phyloP scores from a whole-genome alignment of 2,113 vertebrate species.

The Rutilus rutilus region DNA sequence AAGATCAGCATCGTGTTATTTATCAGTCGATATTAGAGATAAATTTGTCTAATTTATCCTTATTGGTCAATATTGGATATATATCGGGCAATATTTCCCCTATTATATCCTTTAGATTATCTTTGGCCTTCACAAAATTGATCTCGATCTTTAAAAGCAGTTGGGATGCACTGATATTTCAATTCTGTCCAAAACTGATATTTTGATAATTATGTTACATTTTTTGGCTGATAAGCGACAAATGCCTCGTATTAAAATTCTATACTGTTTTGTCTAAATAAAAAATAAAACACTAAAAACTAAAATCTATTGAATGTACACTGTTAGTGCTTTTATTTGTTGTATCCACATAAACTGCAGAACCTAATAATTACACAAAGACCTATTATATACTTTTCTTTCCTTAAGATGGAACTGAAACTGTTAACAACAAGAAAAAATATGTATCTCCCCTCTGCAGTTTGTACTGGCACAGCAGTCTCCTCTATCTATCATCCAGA shows the following conservation, averaged over 20 bases:
- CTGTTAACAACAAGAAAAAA: background rate
- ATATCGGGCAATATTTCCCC: background rate
- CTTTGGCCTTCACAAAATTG: background rate
- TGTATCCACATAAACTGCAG: background rate
- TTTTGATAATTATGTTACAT: background rate
- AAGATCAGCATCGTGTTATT: background rate
- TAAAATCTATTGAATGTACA: background rate
- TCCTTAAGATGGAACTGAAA: background rate
- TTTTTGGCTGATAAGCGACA: background rate
- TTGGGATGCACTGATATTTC: background rate
- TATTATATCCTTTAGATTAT: background rate
- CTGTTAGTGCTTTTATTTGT: background rate
- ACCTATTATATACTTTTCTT: background rate
- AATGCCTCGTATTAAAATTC: background rate
- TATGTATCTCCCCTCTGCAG: conserved; percentile 18
- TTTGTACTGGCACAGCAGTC: conserved; percentile 38
- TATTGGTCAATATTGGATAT: background rate
- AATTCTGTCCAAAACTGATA: no score
- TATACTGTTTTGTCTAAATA: background rate
- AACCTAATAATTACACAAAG: background rate
- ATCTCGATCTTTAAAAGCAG: background rate
- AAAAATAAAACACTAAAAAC: background rate
- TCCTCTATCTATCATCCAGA: conserved; percentile 55
- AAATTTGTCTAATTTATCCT: background rate
- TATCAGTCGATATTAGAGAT: background rate